Conservation (phyloP, 2,888 invertebrate species). For the Polietes domitor region DNA sequence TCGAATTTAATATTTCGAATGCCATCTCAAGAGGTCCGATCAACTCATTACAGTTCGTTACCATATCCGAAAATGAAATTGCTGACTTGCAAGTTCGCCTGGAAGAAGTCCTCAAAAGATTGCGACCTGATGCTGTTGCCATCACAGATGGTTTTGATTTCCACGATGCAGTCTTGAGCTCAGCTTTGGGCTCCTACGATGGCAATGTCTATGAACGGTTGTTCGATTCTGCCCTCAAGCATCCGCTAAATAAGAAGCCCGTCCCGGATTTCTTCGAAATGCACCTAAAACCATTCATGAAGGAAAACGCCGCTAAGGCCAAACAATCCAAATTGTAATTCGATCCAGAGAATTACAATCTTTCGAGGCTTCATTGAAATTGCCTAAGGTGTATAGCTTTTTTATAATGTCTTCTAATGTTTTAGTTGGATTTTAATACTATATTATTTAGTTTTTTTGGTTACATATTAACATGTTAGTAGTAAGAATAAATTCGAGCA, state of each 20-base stretch:
- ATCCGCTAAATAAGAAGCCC: conserved; percentile 89
- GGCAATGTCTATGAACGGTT: conserved; percentile 91
- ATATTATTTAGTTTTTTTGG: too few species aligned
- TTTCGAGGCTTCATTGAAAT: not conserved
- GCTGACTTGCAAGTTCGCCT: conserved; percentile 84
- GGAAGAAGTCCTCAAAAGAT: conserved; percentile 84
- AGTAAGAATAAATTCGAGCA: too few species aligned
- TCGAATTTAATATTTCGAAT: not conserved
- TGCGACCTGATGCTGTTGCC: conserved; percentile 92
- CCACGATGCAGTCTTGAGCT: conserved; percentile 87
- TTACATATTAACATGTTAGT: too few species aligned
- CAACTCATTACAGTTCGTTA: conserved; percentile 69
- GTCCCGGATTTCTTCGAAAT: conserved; percentile 86
- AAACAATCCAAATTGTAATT: conserved; percentile 41
- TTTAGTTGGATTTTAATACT: too few species aligned
- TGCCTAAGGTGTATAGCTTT: too few species aligned
- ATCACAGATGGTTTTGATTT: conserved; percentile 95
- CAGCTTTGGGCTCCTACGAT: conserved; percentile 89
- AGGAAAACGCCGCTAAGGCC: conserved; percentile 72
- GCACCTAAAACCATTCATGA: conserved; percentile 89
- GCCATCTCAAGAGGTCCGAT: not conserved
- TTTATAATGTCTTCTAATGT: too few species aligned
- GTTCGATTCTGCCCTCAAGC: conserved; percentile 88
- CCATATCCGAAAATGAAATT: conserved; percentile 68
- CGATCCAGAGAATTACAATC: not conserved